These are phyloP conservation scores for Oreotrochilus melanogaster DNA, from an alignment of 2,113 vertebrate species.

Conservation along the genomic window DNA sequence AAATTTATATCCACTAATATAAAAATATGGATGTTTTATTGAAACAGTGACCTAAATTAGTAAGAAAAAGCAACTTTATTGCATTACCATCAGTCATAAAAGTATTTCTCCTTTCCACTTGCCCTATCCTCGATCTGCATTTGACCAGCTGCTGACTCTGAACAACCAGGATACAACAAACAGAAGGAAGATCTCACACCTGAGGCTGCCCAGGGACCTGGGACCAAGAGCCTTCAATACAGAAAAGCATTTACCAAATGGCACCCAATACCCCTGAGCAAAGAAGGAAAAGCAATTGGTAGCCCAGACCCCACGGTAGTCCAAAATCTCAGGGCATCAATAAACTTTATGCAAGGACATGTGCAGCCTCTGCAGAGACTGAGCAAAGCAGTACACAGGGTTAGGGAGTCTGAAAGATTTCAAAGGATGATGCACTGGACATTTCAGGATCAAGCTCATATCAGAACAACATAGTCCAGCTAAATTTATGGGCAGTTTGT, in stretches of 20 bases:
- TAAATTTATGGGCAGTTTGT: not conserved
- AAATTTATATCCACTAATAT: not conserved
- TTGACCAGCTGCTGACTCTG: not conserved
- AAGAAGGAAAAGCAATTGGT: not conserved
- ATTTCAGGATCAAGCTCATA: not conserved
- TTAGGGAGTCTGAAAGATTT: not conserved
- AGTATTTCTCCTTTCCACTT: not conserved
- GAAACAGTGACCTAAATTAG: not conserved
- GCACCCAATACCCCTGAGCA: not conserved
- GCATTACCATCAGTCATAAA: not conserved
- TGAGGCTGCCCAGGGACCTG: not conserved
- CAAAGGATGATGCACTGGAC: not conserved
- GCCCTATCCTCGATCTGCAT: not conserved
- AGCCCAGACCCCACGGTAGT: not conserved
- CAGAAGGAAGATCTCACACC: not conserved
- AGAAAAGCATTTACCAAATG: not conserved
- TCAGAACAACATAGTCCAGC: not conserved
- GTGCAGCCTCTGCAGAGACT: not conserved
- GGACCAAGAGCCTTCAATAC: not conserved
- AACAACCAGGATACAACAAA: not conserved
- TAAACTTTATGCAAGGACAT: not conserved
- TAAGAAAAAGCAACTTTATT: not conserved
- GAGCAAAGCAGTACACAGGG: not conserved
- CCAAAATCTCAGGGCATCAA: not conserved
- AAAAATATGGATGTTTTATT: not conserved